Conservation (phyloP, 2,113 vertebrate genomes). For the Monarcha castaneiventris region DNA sequence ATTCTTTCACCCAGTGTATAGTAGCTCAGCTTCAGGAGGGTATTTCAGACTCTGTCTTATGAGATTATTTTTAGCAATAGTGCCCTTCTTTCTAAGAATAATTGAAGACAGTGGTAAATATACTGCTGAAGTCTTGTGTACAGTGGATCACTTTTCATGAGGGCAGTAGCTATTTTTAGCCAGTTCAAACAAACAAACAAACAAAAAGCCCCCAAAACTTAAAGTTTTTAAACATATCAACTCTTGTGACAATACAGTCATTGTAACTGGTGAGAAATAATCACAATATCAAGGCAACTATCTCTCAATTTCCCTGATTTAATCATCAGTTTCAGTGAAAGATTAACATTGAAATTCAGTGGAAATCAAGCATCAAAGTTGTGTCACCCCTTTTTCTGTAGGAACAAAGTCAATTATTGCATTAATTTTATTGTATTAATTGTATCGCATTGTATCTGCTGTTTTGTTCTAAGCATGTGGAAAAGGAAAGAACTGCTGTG, state of each 20-base stretch:
- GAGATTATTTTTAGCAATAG: background rate
- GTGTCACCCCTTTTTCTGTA: background rate
- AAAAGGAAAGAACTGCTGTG: background rate
- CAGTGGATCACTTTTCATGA: background rate
- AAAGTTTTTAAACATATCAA: background rate
- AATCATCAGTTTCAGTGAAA: background rate
- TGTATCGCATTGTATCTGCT: background rate
- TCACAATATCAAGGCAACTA: background rate
- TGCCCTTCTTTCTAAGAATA: background rate
- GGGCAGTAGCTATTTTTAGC: background rate
- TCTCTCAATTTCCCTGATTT: background rate
- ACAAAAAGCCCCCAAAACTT: rapidly evolving
- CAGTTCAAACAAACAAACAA: background rate
- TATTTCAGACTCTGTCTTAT: background rate
- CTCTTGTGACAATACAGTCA: background rate
- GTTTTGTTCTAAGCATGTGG: background rate
- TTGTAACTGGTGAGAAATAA: background rate
- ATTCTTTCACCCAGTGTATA: background rate
- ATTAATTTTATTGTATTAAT: background rate
- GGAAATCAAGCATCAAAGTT: background rate
- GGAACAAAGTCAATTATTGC: background rate
- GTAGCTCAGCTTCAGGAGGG: background rate
- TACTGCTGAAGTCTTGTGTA: background rate
- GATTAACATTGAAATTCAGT: background rate
- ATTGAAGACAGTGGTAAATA: background rate